Base-by-base conservation (phyloP, 2,797 vertebrate genomes). In the Fratercula arctica region DNA sequence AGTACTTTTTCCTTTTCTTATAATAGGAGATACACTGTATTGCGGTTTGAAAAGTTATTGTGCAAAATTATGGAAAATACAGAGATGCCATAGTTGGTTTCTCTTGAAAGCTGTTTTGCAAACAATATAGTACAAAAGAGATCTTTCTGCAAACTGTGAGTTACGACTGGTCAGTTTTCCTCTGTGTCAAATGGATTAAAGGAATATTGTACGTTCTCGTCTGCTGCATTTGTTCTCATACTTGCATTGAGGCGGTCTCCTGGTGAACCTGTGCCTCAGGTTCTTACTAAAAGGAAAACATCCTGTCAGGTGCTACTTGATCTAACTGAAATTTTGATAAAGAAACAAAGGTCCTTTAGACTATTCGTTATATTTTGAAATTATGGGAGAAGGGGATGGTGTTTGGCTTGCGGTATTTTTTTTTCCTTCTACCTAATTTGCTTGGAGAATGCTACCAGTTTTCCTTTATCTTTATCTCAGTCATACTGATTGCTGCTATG, bases 71-170 rank as follows among this genome's bases (percentile, higher is more conserved):
- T 17, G 53, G 75, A 89, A 94, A 96, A 86, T 72, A 70, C 0
- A 90, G 94, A 95, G 80, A 90, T 73, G 61, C 91, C 70, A 9
- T 96, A 93, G 67, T n/a, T 87, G 90, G 64, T 87, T 83, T 96
- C 87, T 96, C 89, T 95, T 89, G 79, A 93, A 95, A 93, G 51
- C 84, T 91, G 60, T 91, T 94, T 90, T 95, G 53, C 78, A 95
- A 87, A 94, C 37, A 87, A 4, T 89, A 67, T 82, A 67, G 93
- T 95, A 53, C 74, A 82, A 90, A 95, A 93, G 92, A 91, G 90
- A 70, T 82, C 74, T 92, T 94, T 89, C 84, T 90, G 56, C 75
- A 50, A 83, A 93, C 83, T 95, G 73, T 84, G 91, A 92, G 80
- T 95, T 91, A 21, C 14, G 48, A 87, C 67, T 90, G 84, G 63